These are phyloP conservation scores for Molossus molossus DNA, from an alignment of 2,797 vertebrate species.

Conservation along the genomic window DNA sequence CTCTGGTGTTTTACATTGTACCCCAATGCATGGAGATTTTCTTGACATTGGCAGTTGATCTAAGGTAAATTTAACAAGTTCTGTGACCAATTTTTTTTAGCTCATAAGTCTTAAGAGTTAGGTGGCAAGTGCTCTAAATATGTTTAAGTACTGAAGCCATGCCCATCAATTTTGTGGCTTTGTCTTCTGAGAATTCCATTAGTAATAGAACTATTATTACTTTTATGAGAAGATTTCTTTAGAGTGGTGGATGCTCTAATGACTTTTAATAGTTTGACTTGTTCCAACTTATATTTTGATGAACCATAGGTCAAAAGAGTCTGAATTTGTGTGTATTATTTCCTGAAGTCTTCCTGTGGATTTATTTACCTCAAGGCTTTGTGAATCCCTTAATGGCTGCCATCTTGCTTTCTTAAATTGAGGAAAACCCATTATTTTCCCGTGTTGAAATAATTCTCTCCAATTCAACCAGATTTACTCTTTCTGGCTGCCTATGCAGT, in stretches of 20 bases:
- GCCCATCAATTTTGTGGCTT: not conserved
- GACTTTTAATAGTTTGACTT: not conserved
- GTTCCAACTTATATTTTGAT: not conserved
- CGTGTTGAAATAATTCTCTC: not conserved
- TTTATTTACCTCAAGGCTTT: not conserved
- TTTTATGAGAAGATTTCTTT: not conserved
- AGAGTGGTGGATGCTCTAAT: not conserved
- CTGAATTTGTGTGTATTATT: not conserved
- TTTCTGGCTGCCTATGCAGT: not conserved
- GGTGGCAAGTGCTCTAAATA: not conserved
- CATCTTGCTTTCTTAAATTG: not conserved
- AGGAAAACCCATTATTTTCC: not conserved
- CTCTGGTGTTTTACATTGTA: not conserved
- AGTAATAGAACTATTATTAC: not conserved
- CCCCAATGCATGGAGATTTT: not conserved
- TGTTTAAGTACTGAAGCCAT: not conserved
- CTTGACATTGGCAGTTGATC: not conserved
- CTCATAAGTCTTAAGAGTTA: not conserved
- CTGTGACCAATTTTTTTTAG: not conserved
- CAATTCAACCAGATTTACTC: not conserved
- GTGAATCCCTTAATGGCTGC: not conserved
- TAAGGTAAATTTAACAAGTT: not conserved
- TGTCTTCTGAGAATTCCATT: not conserved
- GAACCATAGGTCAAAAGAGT: not conserved
- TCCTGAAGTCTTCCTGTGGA: not conserved